Conservation (phyloP, 1,140 invertebrate species). For the Anastatus disparis region DNA sequence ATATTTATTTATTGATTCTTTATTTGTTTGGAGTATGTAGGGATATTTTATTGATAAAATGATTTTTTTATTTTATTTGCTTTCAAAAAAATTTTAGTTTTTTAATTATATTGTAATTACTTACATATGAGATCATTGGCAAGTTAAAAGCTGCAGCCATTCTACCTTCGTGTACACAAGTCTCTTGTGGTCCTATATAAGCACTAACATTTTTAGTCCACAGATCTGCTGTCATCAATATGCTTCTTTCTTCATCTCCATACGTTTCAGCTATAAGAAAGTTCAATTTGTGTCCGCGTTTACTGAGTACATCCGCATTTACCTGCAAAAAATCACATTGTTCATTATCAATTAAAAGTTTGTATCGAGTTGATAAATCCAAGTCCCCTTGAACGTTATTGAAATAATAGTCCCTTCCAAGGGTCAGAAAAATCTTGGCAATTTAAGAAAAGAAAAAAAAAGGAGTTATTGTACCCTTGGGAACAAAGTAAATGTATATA, state of each 20-base stretch:
- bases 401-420: not conserved
- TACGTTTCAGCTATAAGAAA: conserved; percentile 92
- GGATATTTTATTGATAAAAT: no score
- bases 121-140: conserved; percentile 84
- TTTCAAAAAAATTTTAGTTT: no score
- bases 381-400: no score
- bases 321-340: conserved; percentile 61
- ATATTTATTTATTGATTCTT: not conserved
- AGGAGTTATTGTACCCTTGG: no score
- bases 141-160: conserved; percentile 97
- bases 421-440: no score
- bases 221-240: conserved; percentile 84
- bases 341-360: no score
- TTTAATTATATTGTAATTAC: not conserved
- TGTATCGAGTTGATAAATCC: no score
- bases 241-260: conserved; percentile 88
- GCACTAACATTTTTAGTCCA: conserved; percentile 89
- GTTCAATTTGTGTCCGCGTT: conserved; percentile 76
- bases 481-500: no score
- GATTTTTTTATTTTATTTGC: no score
- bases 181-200: conserved; percentile 95
- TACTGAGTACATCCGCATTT: conserved; percentile 70
- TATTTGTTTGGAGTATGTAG: not conserved
- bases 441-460: no score
- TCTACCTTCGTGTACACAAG: conserved; percentile 91